Base-by-base conservation (phyloP, 2,113 vertebrate genomes). In the Lasiurus cinereus region DNA sequence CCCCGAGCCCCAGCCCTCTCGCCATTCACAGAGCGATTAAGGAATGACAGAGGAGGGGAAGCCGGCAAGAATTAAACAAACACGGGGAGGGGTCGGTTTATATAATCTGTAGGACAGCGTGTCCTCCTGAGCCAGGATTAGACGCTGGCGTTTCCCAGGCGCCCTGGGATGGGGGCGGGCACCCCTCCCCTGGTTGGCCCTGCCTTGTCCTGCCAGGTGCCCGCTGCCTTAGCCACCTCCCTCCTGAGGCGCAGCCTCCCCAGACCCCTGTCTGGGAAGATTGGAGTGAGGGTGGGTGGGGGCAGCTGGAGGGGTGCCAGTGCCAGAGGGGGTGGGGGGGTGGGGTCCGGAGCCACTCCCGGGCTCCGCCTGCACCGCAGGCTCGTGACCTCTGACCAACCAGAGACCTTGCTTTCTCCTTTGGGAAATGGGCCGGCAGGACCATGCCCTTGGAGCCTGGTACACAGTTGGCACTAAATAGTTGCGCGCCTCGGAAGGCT, bases 61-160 rank as follows among this genome's bases (percentile, higher is more conserved):
- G 83, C 64, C 84, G 12, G 69, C n/a, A 48, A 27, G 94, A 97
- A 98, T 98, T 98, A 98, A 98, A 97, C 98, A 97, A 98, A 98
- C 97, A 97, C 95, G 98, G 95, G 96, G 98, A 96, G 96, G 76
- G 97, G 98, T 92, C n/a, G 86, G 97, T 97, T 98, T 98, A 97
- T 98, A 96, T 97, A 97, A 98, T 97, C 94, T 1, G 96, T n/a
- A 90, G 97, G 91, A 98, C 98, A 97, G 94, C 90, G 94, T 97
- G 98, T 98, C 94, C 98, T 97, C 95, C 88, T 74, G 94, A 96
- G 97, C 98, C 97, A 72, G 96, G 98, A 98, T 97, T 96, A 97
- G 93, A 97, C 64, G 48, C 94, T 97, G 96, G 97, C 94, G 92
- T 96, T 97, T 96, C 93, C 94, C 96, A 96, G 97, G 92, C 96